phyloP scores from a whole-genome alignment of 2,797 vertebrate species.

The Knipowitschia caucasica region DNA sequence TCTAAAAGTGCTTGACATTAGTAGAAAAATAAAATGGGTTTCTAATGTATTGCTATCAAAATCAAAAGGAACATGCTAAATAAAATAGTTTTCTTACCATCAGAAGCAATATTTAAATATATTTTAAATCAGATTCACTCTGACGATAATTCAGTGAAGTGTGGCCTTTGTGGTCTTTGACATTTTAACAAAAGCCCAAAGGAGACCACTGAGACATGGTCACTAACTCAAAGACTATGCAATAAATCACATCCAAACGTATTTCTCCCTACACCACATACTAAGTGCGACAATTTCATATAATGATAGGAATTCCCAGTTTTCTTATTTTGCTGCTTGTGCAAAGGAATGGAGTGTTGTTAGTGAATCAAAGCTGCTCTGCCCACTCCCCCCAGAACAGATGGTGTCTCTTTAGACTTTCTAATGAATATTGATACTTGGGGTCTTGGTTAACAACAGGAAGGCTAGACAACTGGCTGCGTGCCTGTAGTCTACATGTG shows the following conservation, averaged over 20 bases:
- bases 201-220: neutral
- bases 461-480: slow-evolving; percentile 42
- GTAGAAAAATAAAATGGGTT: too few relatives aligned
- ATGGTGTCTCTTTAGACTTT: slow-evolving; percentile 72
- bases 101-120: neutral
- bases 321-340: slow-evolving; percentile 20
- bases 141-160: slow-evolving; percentile 17
- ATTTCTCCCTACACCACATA: neutral
- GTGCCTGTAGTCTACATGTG: slow-evolving; percentile 35
- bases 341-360: slow-evolving; percentile 41
- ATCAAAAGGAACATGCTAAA: too few relatives aligned
- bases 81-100: too few relatives aligned
- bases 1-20: too few relatives aligned
- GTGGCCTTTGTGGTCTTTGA: slow-evolving; percentile 25
- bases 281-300: neutral
- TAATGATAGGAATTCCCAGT: neutral
- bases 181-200: slow-evolving; percentile 19
- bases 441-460: slow-evolving; percentile 62
- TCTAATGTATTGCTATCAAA: too few relatives aligned
- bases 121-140: slow-evolving; percentile 3
- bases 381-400: slow-evolving; percentile 62
- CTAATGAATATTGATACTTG: slow-evolving; percentile 78
- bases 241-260: neutral
- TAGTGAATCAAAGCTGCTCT: slow-evolving; percentile 42
- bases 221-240: neutral